Base-by-base conservation (phyloP, 2,797 vertebrate species). In the Pipistrellus pipistrellus region DNA sequence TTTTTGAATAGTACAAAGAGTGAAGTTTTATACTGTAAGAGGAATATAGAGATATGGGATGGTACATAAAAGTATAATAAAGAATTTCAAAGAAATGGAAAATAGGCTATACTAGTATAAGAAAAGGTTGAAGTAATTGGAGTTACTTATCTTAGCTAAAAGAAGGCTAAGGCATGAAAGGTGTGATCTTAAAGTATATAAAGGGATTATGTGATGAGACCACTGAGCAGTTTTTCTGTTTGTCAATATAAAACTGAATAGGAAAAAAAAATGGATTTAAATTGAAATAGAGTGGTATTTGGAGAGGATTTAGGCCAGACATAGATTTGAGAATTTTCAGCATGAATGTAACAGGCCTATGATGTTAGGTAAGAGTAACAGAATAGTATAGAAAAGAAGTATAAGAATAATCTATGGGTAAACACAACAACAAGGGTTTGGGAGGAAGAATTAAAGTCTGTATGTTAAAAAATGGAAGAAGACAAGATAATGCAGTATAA, bases 101-200 rank as follows among this genome's bases (percentile, higher is more conserved):
- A 93, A 89, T 51, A 91, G 62, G 25, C 30, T 72, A 1, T 91
- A 59, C 25, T 59, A 59, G 11, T 59, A 62, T 30, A 85, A 78
- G 53, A 68, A 91, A 95, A 91, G 62, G 20, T 87, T 89, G 76
- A 96, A 94, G 41, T n/a, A 18, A 92, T 46, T 91, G 46, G 38
- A 95, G n/a, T 77, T 95, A 92, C n/a, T 92, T 73, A 92, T 18
- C 30, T 71, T 84, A 88, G 18, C 55, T 93, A 89, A 83, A 80
- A 72, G 69, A 85, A 53, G 20, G 51, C 23, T 59, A 88, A 85
- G n/a, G 21, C 46, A 91, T 84, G 48, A 93, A 95, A 90, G 38
- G 21, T 91, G 27, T 53, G 71, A 87, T 90, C 59, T 85, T 90
- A 76, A 92, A 87, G 21, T 77, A 69, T 82, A 8, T 87, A 66